These are phyloP conservation scores for Brachyistius frenatus DNA, from an alignment of 2,113 vertebrate species.

Conservation along the genomic window DNA sequence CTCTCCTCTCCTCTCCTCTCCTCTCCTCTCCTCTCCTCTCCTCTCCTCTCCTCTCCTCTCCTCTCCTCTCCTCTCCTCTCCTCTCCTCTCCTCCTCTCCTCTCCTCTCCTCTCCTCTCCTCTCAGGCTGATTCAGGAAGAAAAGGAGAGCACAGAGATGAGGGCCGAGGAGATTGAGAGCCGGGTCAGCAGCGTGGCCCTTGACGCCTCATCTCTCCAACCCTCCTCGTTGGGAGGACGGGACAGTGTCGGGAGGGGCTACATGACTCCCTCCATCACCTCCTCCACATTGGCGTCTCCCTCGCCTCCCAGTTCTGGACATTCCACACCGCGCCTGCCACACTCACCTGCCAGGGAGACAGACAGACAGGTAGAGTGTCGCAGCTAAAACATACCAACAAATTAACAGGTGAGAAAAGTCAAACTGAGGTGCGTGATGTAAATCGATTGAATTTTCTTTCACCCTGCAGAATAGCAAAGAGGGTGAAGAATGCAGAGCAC, in stretches of 20 bases:
- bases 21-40: no score
- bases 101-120: background rate
- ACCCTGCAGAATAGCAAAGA: constrained; percentile 90
- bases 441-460: background rate
- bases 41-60: background rate
- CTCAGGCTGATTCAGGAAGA: constrained; percentile 93
- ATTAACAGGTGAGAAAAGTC: background rate
- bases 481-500: constrained; percentile 86
- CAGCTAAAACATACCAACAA: background rate
- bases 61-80: background rate
- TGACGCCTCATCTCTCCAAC: constrained; percentile 86
- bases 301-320: constrained; percentile 94
- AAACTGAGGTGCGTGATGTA: background rate
- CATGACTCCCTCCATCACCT: constrained; percentile 91
- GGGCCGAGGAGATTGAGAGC: constrained; percentile 93
- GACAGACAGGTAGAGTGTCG: constrained; percentile 83
- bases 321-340: constrained; percentile 90
- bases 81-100: no score
- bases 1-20: no score
- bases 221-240: constrained; percentile 82
- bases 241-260: constrained; percentile 86
- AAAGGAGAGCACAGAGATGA: constrained; percentile 92
- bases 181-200: constrained; percentile 90
- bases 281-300: constrained; percentile 91
- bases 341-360: constrained; percentile 90